A percentile compares a stretch with the other conserved stretches of the same genome.
These are phyloP conservation scores for Phymatocera aterrima DNA, from an alignment of 2,888 invertebrate species.

Conservation along the genomic window DNA sequence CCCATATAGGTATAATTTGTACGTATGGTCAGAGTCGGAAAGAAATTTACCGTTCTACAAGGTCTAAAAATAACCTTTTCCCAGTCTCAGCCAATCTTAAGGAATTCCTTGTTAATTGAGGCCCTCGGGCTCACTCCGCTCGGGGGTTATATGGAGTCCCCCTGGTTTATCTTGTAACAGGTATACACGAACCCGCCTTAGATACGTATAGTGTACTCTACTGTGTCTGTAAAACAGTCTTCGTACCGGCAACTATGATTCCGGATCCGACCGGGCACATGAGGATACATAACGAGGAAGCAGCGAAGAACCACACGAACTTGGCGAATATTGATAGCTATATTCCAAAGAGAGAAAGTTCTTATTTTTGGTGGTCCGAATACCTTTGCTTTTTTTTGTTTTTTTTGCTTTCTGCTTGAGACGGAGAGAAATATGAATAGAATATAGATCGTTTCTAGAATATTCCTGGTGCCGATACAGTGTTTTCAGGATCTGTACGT, in stretches of 20 bases:
- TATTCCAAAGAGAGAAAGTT: background rate
- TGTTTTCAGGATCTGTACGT: too few species aligned
- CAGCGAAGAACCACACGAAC: too few species aligned
- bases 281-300: background rate
- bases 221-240: background rate
- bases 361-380: background rate
- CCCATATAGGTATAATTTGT: background rate
- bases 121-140: background rate
- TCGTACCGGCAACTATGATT: background rate
- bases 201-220: too few species aligned
- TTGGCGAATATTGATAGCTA: background rate
- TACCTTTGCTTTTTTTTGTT: background rate
- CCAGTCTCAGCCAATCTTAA: slow-evolving; percentile 19
- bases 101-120: slow-evolving; percentile 39
- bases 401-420: background rate
- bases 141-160: too few species aligned
- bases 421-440: background rate
- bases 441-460: too few species aligned
- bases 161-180: too few species aligned
- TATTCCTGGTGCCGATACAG: too few species aligned
- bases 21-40: background rate
- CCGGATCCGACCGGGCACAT: background rate
- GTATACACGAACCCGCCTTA: too few species aligned
- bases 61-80: slow-evolving; percentile 42
- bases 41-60: slow-evolving; percentile 30